Conservation (phyloP, 2,888 invertebrate species). For the Nomada flava region DNA sequence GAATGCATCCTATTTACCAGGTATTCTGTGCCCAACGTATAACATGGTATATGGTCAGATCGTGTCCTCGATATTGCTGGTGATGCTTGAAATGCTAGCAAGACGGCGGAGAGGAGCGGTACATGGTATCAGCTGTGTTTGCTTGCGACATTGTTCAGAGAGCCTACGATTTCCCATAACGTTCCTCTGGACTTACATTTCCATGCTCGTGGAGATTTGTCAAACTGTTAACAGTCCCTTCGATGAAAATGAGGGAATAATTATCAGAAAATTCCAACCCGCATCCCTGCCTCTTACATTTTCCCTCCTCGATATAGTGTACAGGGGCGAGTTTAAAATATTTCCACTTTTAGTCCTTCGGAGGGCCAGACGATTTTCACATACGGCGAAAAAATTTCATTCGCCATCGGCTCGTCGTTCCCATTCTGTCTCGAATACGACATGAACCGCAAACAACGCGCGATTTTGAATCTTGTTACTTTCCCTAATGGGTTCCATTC, state of each 20-base stretch:
- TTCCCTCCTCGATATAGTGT: background rate
- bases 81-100: slow-evolving; percentile 57
- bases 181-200: background rate
- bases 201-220: background rate
- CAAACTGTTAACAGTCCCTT: background rate
- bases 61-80: slow-evolving; percentile 57
- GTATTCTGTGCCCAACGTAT: slow-evolving; percentile 39
- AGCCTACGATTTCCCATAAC: background rate
- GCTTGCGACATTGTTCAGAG: slow-evolving; percentile 3
- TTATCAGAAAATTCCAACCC: background rate
- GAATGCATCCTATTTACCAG: slow-evolving; percentile 57
- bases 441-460: background rate
- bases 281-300: background rate
- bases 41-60: slow-evolving; percentile 56
- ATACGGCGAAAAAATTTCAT: background rate
- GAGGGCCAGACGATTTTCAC: background rate
- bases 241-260: background rate
- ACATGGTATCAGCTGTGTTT: slow-evolving; percentile 31
- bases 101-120: slow-evolving; percentile 31
- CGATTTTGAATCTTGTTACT: background rate
- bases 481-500: background rate
- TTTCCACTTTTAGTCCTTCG: background rate
- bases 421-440: too few relatives aligned
- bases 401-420: background rate
- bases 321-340: background rate